Percentiles rank a stretch among this genome's conserved stretches.
Conservation (phyloP, 2,888 invertebrate genomes). For the Stictocephala bisonia region DNA sequence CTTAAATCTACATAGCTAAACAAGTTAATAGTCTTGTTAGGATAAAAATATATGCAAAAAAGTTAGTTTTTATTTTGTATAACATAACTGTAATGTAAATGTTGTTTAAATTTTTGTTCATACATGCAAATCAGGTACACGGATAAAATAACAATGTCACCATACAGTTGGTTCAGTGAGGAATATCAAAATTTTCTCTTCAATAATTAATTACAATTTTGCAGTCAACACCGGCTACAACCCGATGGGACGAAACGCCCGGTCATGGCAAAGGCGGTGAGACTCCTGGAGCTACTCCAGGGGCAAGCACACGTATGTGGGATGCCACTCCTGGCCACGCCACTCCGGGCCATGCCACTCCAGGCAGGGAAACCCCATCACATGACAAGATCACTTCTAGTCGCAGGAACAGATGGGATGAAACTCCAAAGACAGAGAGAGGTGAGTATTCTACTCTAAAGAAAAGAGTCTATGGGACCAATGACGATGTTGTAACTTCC, state of each 20-base stretch:
- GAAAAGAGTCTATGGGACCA: too few relatives aligned
- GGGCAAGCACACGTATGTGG: constrained; percentile 91
- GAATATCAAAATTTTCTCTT: too few relatives aligned
- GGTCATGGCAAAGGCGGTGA: constrained; percentile 85
- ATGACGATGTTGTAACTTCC: background rate
- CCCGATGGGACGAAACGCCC: constrained; percentile 96
- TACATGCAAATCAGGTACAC: too few relatives aligned
- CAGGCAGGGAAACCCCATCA: constrained; percentile 86
- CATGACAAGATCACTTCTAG: constrained; percentile 76
- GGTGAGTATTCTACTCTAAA: constrained; percentile 67
- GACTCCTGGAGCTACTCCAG: constrained; percentile 91
- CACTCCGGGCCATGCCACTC: constrained; percentile 86
- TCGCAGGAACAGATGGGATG: constrained; percentile 98
- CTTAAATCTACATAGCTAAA: too few relatives aligned
- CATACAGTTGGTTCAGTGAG: too few relatives aligned
- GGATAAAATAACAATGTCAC: too few relatives aligned
- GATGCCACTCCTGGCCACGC: constrained; percentile 96
- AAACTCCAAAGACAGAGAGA: constrained; percentile 97
- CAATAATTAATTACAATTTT: too few relatives aligned
- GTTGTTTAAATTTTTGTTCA: too few relatives aligned
- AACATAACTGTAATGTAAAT: too few relatives aligned
- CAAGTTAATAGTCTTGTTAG: too few relatives aligned
- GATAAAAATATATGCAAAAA: too few relatives aligned
- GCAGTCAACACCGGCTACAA: constrained; percentile 76
- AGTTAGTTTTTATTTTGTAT: too few relatives aligned